Evolutionary conservation across 2,888 invertebrate species (phyloP), one percentile per base, ranked within the genome.

Genomic region (Alsophila aescularia): DNA sequence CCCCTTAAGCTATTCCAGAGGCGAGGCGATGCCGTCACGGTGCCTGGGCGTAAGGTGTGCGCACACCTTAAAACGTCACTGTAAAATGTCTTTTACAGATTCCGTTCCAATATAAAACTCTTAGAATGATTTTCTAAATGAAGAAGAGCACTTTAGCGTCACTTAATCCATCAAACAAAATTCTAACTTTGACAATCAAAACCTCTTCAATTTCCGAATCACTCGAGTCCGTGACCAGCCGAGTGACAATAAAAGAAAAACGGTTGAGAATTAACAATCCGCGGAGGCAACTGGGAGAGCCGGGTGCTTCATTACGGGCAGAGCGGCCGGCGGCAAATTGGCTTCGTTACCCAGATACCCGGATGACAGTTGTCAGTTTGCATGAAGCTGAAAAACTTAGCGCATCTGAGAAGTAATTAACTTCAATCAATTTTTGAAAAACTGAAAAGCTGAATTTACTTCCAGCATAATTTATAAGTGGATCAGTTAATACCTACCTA

Each of bases 291-390:
- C n/a, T n/a, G n/a, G 6, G 37, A 59, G 52, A 12, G 32, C 13
- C 27, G 24, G 68, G 65, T 59, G 64, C 70, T 76, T 79, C 76
- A 79, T 79, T 79, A 77, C 66, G 59, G 61, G 21, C 12, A 12
- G 27, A 36, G 45, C 27, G 7, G n/a, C 34, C 34, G 36, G 53
- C 62, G 62, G 58, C 65, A 77, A 80, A 84, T 84, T 84, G 77
- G 62, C 78, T 82, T 84, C 81, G 84, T 84, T 83, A 83, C 72
- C n/a, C 56, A 48, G 51, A 61, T 60, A 62, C 62, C 58, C 61
- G 60, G 66, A 55, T 58, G 64, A 52, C 64, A 59, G 59, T 47
- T 62, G 53, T 43, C 54, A 58, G 21, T 37, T 42, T 12, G 32
- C 12, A 42, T 15, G 16, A 21, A 14, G 7, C 39, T 27, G 27